phyloP scores from a whole-genome alignment of 2,113 vertebrate species.

The Nymphicus hollandicus region DNA sequence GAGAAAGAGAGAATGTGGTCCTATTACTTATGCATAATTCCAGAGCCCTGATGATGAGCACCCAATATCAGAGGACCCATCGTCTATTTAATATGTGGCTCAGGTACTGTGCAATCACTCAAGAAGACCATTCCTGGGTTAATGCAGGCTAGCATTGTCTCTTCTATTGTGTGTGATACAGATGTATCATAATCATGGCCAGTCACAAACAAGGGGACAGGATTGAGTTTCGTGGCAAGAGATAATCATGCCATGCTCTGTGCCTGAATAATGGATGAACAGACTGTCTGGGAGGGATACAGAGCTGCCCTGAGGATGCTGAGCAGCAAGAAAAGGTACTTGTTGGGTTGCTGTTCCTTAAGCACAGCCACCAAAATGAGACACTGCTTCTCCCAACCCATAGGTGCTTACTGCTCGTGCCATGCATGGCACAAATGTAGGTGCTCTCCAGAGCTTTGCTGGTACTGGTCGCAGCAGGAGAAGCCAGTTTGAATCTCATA shows the following conservation, averaged over 20 bases:
- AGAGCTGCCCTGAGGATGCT: neutral
- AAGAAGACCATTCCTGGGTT: neutral
- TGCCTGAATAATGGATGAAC: slow-evolving; percentile 50
- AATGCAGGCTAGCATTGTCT: neutral
- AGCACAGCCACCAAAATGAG: neutral
- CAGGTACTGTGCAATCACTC: neutral
- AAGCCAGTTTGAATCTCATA: neutral
- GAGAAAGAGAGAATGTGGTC: neutral
- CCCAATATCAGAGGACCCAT: neutral
- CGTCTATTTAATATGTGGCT: neutral
- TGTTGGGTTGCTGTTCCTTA: neutral
- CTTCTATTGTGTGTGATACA: neutral
- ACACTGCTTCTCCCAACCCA: neutral
- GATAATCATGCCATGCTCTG: neutral
- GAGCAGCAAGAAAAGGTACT: neutral
- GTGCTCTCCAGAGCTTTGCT: neutral
- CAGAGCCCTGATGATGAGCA: neutral
- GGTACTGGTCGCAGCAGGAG: neutral
- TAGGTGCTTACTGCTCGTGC: neutral
- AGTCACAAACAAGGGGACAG: neutral
- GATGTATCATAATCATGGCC: neutral
- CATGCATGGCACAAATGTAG: neutral
- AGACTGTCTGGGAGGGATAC: neutral
- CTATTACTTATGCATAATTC: neutral
- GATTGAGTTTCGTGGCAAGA: slow-evolving; percentile 14